Evolutionary conservation across 1,140 invertebrate species (phyloP).

Genomic region (Globodera ellingtonae): DNA sequence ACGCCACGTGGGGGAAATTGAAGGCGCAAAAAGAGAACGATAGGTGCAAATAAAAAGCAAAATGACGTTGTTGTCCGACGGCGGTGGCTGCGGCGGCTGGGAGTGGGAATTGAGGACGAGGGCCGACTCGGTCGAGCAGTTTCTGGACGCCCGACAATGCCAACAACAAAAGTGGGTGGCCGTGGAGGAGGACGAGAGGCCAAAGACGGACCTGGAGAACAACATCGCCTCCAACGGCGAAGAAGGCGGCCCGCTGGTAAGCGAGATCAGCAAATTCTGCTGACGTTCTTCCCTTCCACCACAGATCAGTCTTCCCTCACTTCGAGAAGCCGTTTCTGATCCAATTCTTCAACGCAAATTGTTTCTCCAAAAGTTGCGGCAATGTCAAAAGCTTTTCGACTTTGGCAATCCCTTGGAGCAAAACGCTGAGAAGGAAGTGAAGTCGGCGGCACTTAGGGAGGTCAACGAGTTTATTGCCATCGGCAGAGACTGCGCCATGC

Average conservation of each 20-base stretch:
- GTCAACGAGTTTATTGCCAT: constrained; percentile 2
- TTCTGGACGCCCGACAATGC: not conserved
- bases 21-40: not conserved
- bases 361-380: constrained; percentile 14
- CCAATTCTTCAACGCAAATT: not conserved
- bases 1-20: not conserved
- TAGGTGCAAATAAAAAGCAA: no score
- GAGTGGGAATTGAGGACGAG: not conserved
- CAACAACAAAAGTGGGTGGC: constrained; percentile 8
- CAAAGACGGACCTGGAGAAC: not conserved
- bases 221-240: not conserved
- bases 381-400: constrained; percentile 19
- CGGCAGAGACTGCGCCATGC: not conserved
- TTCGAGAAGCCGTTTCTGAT: not conserved
- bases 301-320: constrained; percentile 8
- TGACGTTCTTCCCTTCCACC: not conserved
- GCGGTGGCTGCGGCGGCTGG: constrained; percentile 31
- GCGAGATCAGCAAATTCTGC: not conserved
- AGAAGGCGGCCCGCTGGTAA: not conserved
- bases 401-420: constrained; percentile 41
- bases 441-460: constrained; percentile 8
- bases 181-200: not conserved
- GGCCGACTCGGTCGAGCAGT: constrained; percentile 14
- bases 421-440: not conserved
- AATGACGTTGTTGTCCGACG: no score